Evolutionary conservation across 2,888 invertebrate species (phyloP).

Genomic region (Andrena bucephala): DNA sequence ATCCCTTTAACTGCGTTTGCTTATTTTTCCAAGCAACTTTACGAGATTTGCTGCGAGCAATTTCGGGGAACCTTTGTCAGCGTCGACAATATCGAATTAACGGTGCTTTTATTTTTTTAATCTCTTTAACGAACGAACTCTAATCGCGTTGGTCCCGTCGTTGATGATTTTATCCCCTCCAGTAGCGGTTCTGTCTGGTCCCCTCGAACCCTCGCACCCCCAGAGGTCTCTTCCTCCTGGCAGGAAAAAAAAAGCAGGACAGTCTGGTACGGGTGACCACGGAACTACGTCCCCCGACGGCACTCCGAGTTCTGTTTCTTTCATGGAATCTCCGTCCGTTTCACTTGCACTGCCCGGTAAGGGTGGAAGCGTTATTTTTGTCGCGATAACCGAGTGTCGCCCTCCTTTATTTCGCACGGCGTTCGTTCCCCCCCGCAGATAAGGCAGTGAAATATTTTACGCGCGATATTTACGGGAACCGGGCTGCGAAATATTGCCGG

Average conservation of each 20-base stretch:
- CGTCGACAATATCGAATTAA: neutral
- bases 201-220: neutral
- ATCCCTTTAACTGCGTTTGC: conserved; percentile 1
- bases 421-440: conserved; percentile 14
- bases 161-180: neutral
- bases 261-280: neutral
- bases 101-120: neutral
- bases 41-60: neutral
- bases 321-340: neutral
- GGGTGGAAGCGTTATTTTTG: conserved; percentile 7
- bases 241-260: neutral
- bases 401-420: conserved; percentile 16
- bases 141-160: neutral
- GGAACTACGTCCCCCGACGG: neutral
- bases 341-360: neutral
- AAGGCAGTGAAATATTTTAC: conserved; percentile 12
- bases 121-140: neutral
- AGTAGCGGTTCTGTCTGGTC: neutral
- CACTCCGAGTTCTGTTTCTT: neutral
- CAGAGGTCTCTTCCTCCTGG: neutral
- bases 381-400: conserved; percentile 7
- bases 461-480: conserved; percentile 1
- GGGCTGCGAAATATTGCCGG: neutral
- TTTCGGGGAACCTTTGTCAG: neutral
- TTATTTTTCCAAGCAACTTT: neutral